Conservation (phyloP, 2,113 vertebrate genomes). For the Strix uralensis region DNA sequence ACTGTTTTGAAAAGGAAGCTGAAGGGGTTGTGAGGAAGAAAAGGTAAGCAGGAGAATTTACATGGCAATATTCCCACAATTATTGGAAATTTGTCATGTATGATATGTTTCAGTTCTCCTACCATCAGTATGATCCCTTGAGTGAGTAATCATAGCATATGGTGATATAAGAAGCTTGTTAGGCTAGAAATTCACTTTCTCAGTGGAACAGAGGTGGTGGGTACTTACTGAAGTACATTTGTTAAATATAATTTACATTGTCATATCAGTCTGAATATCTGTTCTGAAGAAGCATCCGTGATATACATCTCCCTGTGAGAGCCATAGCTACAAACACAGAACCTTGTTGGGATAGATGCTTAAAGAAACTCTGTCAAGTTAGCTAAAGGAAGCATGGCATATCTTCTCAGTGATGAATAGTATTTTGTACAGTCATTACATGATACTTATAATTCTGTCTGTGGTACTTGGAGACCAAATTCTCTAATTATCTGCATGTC, state of each 20-base stretch:
- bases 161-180: not conserved
- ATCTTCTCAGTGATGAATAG: not conserved
- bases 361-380: not conserved
- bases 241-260: not conserved
- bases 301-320: not conserved
- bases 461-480: not conserved
- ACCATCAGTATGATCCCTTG: not conserved
- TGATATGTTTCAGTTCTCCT: not conserved
- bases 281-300: not conserved
- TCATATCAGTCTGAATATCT: not conserved
- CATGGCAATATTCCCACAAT: not conserved
- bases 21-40: not conserved
- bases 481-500: not conserved
- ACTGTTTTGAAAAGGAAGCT: not conserved
- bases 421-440: not conserved
- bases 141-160: not conserved
- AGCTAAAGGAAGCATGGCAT: not conserved
- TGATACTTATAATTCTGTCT: not conserved
- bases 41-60: not conserved
- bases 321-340: not conserved
- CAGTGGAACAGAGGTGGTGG: not conserved
- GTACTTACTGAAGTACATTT: not conserved
- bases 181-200: not conserved
- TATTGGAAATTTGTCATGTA: not conserved
- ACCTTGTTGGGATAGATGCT: not conserved